These are phyloP conservation scores for Cosmia trapezina DNA, from an alignment of 2,888 invertebrate genomes.

Conservation along the genomic window DNA sequence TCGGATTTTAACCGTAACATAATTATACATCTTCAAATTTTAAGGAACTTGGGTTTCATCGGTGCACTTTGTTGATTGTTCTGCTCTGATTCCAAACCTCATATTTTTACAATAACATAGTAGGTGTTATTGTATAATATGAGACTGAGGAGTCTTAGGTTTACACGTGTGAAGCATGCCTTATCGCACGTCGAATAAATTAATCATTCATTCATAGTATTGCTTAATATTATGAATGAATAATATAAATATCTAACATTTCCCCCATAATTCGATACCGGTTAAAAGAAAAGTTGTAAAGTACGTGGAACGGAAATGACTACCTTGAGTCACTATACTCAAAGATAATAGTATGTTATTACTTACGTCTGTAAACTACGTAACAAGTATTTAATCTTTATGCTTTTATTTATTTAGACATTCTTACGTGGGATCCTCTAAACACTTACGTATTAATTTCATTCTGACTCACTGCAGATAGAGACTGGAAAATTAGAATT, in stretches of 20 bases:
- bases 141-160: background rate
- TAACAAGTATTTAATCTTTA: constrained; percentile 6
- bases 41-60: background rate
- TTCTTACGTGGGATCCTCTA: background rate
- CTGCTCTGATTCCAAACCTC: background rate
- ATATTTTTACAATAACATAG: background rate
- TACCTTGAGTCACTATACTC: constrained; percentile 9
- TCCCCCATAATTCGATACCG: constrained; percentile 17
- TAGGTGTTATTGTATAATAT: background rate
- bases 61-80: background rate
- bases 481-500: background rate
- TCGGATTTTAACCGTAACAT: too few relatives aligned
- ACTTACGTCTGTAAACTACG: constrained; percentile 11
- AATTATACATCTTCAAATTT: background rate
- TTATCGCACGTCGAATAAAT: constrained; percentile 1
- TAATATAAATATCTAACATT: constrained; percentile 21
- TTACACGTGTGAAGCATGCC: background rate
- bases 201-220: too few relatives aligned
- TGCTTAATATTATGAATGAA: constrained; percentile 15
- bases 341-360: constrained; percentile 11
- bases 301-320: constrained; percentile 25
- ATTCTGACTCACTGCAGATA: constrained; percentile 4
- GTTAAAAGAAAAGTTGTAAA: constrained; percentile 19
- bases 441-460: background rate
- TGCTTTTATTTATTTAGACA: constrained; percentile 10